phyloP scores from a whole-genome alignment of 2,888 invertebrate species.

The Willowsia nigromaculata region DNA sequence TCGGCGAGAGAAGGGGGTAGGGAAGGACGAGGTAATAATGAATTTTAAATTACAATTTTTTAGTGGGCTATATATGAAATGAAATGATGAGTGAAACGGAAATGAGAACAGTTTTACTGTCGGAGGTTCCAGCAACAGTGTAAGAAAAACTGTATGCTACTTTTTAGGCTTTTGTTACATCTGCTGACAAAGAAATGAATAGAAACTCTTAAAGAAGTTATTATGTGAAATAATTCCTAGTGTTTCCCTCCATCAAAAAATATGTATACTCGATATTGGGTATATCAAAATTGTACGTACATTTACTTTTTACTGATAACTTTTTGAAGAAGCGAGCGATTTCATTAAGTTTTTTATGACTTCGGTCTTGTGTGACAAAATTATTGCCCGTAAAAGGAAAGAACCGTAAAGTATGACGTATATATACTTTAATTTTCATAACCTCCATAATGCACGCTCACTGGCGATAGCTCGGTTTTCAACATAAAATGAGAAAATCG shows the following conservation, averaged over 20 bases:
- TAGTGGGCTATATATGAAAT: not conserved
- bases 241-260: not conserved
- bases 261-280: not conserved
- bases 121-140: not conserved
- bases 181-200: not conserved
- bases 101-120: slow-evolving; percentile 16
- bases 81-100: slow-evolving; percentile 21
- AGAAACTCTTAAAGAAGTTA: not conserved
- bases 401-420: not conserved
- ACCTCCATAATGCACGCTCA: not conserved
- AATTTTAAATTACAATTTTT: slow-evolving; percentile 6
- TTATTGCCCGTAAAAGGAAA: slow-evolving; percentile 23
- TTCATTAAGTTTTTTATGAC: slow-evolving; percentile 38
- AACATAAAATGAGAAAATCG: not conserved
- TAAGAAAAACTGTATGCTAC: not conserved
- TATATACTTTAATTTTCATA: not conserved
- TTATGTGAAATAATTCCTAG: not conserved
- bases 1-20: not conserved
- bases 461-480: not conserved
- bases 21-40: not conserved
- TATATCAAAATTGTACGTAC: not conserved
- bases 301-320: not conserved
- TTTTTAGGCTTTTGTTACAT: not conserved
- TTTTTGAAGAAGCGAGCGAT: not conserved
- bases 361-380: slow-evolving; percentile 23